phyloP scores from a whole-genome alignment of 2,797 vertebrate species.

The Champsocephalus esox region DNA sequence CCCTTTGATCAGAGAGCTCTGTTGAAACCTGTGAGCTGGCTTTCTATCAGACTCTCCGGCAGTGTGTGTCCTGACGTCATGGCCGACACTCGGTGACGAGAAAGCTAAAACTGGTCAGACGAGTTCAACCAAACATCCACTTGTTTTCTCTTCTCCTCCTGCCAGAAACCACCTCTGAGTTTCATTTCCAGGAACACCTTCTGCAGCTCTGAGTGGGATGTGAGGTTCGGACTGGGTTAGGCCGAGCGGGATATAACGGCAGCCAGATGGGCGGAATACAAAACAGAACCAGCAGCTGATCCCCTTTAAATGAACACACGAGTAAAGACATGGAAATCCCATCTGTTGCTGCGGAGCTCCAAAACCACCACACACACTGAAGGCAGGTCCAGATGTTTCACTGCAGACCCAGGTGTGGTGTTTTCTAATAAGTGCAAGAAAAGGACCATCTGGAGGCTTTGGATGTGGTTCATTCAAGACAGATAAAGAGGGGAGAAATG shows the following conservation, averaged over 20 bases:
- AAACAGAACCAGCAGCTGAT: conserved; percentile 44
- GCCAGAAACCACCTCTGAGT: background rate
- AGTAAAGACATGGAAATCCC: conserved; percentile 24
- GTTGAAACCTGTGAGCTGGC: background rate
- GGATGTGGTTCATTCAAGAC: background rate
- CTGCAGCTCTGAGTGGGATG: background rate
- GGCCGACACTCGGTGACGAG: no score
- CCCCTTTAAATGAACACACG: conserved; percentile 19
- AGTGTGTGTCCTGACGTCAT: no score
- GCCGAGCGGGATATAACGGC: conserved; percentile 33
- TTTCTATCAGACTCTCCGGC: no score
- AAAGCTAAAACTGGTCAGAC: conserved; percentile 17
- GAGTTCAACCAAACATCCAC: background rate
- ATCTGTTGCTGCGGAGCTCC: conserved; percentile 4
- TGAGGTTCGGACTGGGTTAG: conserved; percentile 26
- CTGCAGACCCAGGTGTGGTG: background rate
- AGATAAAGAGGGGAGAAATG: background rate
- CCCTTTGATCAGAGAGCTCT: no score
- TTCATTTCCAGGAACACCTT: background rate
- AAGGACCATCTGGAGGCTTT: background rate
- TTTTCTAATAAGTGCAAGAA: background rate
- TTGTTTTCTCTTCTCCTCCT: background rate
- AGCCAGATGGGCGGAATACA: conserved; percentile 55
- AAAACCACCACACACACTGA: background rate
- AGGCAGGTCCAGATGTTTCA: no score